These are phyloP conservation scores for Musca domestica DNA, from an alignment of 1,140 invertebrate species.

Conservation along the genomic window DNA sequence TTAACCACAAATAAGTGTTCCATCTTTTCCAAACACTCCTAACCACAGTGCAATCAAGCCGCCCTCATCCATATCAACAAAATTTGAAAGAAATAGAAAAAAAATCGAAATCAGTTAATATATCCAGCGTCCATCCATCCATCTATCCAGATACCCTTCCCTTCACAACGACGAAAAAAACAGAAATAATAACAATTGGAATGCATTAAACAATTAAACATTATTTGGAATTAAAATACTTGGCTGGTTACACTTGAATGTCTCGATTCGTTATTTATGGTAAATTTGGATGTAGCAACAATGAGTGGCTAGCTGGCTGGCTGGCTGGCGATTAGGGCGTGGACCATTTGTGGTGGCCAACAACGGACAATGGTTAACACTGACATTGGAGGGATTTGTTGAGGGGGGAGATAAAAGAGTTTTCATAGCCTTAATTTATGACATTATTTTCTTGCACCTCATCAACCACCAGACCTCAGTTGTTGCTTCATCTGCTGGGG, in stretches of 20 bases:
- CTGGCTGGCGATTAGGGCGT: slow-evolving; percentile 3
- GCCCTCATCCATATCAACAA: slow-evolving; percentile 9
- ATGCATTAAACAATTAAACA: slow-evolving; percentile 10
- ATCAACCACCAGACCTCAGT: too few relatives aligned
- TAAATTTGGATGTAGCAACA: background rate
- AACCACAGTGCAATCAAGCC: background rate
- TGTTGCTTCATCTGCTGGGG: too few relatives aligned
- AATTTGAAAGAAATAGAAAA: too few relatives aligned
- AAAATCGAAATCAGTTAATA: too few relatives aligned
- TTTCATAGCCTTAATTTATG: slow-evolving; percentile 16
- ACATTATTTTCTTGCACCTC: slow-evolving; percentile 4
- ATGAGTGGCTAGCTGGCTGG: background rate
- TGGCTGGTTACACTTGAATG: background rate
- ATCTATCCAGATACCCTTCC: too few relatives aligned
- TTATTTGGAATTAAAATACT: slow-evolving; percentile 4
- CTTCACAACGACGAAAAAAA: background rate
- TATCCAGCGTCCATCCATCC: too few relatives aligned
- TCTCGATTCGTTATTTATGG: too few relatives aligned
- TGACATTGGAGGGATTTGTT: background rate
- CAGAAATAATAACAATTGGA: slow-evolving; percentile 3
- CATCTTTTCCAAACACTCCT: too few relatives aligned
- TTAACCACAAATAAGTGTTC: too few relatives aligned
- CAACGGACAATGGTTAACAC: background rate
- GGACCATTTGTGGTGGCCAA: background rate
- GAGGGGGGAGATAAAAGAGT: background rate